Conservation (phyloP, 2,113 vertebrate species). For the Urocolius indicus region DNA sequence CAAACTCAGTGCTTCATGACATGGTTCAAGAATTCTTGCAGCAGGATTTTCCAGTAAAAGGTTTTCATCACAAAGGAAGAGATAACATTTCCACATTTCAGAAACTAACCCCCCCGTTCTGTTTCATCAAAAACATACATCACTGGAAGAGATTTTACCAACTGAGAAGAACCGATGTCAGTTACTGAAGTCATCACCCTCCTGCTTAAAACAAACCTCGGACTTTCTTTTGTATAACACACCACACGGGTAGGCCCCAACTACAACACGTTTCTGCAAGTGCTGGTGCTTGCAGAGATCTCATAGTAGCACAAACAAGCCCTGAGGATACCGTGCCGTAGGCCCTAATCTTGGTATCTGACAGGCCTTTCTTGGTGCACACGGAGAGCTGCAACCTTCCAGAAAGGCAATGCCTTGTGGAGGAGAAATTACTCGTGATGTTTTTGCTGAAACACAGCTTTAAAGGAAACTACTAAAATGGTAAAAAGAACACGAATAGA, state of each 20-base stretch:
- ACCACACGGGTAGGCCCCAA: accelerated
- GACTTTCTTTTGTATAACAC: accelerated
- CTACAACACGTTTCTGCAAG: accelerated
- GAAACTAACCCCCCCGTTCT: neutral
- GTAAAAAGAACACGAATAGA: neutral
- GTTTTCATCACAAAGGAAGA: neutral
- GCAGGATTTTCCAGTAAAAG: neutral
- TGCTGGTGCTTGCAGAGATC: accelerated
- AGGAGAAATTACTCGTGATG: neutral
- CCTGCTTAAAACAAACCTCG: neutral
- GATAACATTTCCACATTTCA: neutral
- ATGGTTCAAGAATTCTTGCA: neutral
- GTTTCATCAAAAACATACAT: neutral
- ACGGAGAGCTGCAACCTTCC: neutral
- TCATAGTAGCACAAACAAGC: accelerated
- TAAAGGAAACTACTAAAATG: neutral
- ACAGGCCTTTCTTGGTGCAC: neutral
- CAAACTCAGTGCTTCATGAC: neutral
- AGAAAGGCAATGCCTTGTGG: neutral
- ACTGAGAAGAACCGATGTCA: accelerated
- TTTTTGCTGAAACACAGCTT: neutral
- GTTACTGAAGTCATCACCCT: neutral
- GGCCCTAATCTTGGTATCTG: accelerated
- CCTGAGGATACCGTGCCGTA: accelerated
- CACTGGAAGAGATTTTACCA: neutral